Base-by-base conservation (phyloP, 1,140 invertebrate species). In the Eumeta japonica region DNA sequence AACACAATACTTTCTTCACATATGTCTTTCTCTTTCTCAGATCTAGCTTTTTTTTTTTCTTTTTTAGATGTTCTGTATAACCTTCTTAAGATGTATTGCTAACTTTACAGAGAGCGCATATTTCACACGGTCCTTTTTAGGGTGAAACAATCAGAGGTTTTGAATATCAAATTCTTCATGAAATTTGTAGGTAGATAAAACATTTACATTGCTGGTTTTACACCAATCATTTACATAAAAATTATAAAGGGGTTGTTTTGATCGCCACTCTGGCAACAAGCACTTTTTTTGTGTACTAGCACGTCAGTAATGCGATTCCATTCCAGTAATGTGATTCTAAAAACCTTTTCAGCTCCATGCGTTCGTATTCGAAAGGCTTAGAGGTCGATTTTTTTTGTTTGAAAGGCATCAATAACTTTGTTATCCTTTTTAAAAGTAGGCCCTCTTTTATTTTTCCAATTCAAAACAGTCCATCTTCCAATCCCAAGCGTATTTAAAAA, bases 181-280 rank as follows among this genome's bases (percentile, higher is more conserved):
- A n/a, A n/a, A n/a, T n/a, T n/a, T n/a, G n/a, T 34, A 16, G 19
- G 28, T 16, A 9, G 27, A 41, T 14, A 41, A 34, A 41, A 31
- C 16, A 14, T 28, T 3, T n/a, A 29, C 10, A 34, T 41, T 45
- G 10, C 33, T 36, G 19, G 28, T 31, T 32, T 24, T 20, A 32
- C 40, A 47, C 39, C 39, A 46, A 28, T 46, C 20, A 16, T 29
- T 19, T 16, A 29, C 20, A 14, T 47, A 46, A 30, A 43, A 43
- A 28, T 47, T 16, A 17, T 47, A 46, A 15, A 49, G 34, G 14
- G 30, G 9, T 40, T 19, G 24, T 40, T 50, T 46, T 28, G 43
- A 43, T 17, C 9, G 15, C 40, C 39, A 49, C 15, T 49, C 47
- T 41, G 46, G 46, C 27, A 39, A 41, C 32, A 48, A 45, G 19